Percentiles rank a stretch among this genome's conserved stretches.
These are phyloP conservation scores for Tangara arthus DNA, from an alignment of 2,797 vertebrate species.

Conservation along the genomic window DNA sequence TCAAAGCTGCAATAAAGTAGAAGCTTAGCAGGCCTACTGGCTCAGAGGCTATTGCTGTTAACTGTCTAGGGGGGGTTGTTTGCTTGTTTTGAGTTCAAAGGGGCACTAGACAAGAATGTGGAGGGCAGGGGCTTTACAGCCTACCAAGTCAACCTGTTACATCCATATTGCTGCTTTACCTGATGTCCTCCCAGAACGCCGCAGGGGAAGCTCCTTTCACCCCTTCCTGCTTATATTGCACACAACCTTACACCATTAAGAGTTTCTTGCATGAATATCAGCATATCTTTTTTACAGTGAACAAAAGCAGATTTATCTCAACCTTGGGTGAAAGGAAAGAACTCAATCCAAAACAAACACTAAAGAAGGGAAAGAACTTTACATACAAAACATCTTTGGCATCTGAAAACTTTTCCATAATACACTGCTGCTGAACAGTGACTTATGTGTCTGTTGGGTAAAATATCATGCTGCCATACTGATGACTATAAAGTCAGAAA, in stretches of 20 bases:
- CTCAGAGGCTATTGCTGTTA: neutral
- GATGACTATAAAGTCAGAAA: neutral
- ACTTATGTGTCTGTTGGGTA: neutral
- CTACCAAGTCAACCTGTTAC: neutral
- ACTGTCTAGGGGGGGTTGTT: neutral
- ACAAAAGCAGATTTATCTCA: neutral
- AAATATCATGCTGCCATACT: neutral
- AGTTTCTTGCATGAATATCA: neutral
- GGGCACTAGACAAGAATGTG: neutral
- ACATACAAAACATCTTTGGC: neutral
- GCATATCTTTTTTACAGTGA: neutral
- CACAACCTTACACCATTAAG: neutral
- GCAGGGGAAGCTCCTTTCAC: neutral
- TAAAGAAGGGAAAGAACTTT: neutral
- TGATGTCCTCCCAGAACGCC: neutral
- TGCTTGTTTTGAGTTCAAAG: slow-evolving; percentile 7
- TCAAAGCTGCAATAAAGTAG: neutral
- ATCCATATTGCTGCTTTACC: neutral
- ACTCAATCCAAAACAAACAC: neutral
- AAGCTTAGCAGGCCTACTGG: neutral
- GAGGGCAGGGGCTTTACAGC: neutral
- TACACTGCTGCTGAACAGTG: neutral
- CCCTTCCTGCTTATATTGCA: neutral
- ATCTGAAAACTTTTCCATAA: neutral
- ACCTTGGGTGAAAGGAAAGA: neutral